Base-by-base conservation (phyloP, 2,888 invertebrate species). In the Platycheirus albimanus region DNA sequence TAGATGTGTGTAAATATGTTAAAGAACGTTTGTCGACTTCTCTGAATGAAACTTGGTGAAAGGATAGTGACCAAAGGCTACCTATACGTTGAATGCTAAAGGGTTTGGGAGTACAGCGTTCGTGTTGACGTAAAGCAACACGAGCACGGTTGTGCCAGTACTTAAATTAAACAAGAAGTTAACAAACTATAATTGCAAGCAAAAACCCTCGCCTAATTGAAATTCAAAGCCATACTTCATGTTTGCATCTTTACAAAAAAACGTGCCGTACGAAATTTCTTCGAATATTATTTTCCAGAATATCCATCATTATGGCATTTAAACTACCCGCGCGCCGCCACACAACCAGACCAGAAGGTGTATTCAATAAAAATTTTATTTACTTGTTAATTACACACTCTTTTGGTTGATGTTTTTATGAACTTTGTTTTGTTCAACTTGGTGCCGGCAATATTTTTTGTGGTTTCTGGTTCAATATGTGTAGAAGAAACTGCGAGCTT, bases 201-300 rank as follows among this genome's bases (percentile, higher is more conserved):
- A 66, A 28, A 30, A 43, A 72, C 58, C 61, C 61, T 17, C 45
- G 30, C 67, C 36, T 56, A 61, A 66, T 84, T 79, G 13, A 79
- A 20, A 84, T 74, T 72, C 83, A 72, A 56, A 74, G 63, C 51
- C 64, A 36, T 17, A 41, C 72, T 66, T 33, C 54, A 49, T 52
- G 38, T 58, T 36, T 38, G 38, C 36, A 54, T 33, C 33, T 11
- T 7, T 33, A 15, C 28, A 30, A 74, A 17, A n/a, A 67, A 74
- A 63, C 64, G 69, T 69, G 51, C 69, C 56, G 41, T 49, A 54
- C 67, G 36, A 63, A 66, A 41, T 72, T 28, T 67, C 36, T 56
- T 67, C n/a, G 30, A 43, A 20, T 30, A 63, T 38, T 67, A 20
- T 45, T 72, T 28, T 45, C 47, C 52, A 47, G 20, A 24, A 41